Conservation (phyloP, 2,888 invertebrate species). For the Sesia bembeciformis region DNA sequence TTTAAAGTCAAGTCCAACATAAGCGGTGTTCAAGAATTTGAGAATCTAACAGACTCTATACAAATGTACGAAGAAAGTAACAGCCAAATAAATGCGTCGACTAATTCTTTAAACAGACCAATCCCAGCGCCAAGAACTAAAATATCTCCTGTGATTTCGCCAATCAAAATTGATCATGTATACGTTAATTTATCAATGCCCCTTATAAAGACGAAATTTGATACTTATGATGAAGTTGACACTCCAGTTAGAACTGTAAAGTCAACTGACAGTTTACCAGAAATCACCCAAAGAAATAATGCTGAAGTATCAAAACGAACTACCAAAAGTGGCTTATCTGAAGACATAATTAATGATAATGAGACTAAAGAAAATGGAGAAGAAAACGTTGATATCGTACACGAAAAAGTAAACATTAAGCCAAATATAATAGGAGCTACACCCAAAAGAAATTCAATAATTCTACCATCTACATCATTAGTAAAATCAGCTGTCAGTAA, state of each 20-base stretch:
- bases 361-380: constrained; percentile 16
- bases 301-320: constrained; percentile 17
- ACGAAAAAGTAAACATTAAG: constrained; percentile 28
- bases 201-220: constrained; percentile 40
- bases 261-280: constrained; percentile 47
- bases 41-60: constrained; percentile 79
- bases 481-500: constrained; percentile 59
- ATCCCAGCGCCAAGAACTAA: constrained; percentile 76
- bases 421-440: constrained; percentile 65
- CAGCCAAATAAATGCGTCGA: constrained; percentile 38
- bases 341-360: constrained; percentile 9
- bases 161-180: constrained; percentile 68
- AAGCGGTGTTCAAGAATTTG: constrained; percentile 67
- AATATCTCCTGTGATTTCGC: constrained; percentile 42
- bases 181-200: constrained; percentile 76
- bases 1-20: constrained; percentile 45
- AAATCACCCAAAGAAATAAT: constrained; percentile 11
- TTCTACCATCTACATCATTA: constrained; percentile 56
- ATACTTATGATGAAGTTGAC: constrained; percentile 44
- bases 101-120: constrained; percentile 68
- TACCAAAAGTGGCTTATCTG: constrained; percentile 15
- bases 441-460: constrained; percentile 50
- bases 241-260: constrained; percentile 48
- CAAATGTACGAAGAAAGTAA: constrained; percentile 76
- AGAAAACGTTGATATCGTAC: constrained; percentile 15